A percentile compares a stretch with the other conserved stretches of the same genome.
phyloP scores from a whole-genome alignment of 2,797 vertebrate genomes.

The Merluccius polli region DNA sequence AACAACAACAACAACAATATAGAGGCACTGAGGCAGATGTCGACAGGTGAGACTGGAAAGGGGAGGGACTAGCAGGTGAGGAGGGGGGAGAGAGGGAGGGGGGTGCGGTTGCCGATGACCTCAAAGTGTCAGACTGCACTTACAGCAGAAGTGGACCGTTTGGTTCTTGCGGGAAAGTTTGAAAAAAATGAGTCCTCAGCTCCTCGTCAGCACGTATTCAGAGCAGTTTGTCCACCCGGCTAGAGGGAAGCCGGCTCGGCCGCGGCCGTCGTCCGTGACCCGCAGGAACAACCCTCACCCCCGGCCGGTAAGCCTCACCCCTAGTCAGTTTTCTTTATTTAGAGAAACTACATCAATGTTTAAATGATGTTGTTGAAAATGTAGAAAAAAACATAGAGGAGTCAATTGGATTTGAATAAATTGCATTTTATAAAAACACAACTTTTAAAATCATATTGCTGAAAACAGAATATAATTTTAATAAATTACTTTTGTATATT shows the following conservation, averaged over 20 bases:
- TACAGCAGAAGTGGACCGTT: constrained; percentile 9
- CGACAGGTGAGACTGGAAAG: constrained; percentile 1
- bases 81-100: not conserved
- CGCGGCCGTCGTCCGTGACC: constrained; percentile 70
- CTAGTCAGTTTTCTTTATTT: not conserved
- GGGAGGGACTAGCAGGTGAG: constrained; percentile 56
- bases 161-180: constrained; percentile 7
- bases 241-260: constrained; percentile 37
- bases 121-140: not conserved
- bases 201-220: constrained; percentile 68
- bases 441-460: too few species aligned
- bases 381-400: not conserved
- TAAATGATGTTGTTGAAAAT: not conserved
- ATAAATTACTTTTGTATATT: not conserved
- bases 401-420: not conserved
- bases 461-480: not conserved
- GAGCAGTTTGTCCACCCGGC: constrained; percentile 66
- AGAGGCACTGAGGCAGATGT: not conserved
- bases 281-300: constrained; percentile 79
- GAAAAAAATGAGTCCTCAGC: constrained; percentile 60
- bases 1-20: not conserved
- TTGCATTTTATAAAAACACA: too few species aligned
- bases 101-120: not conserved
- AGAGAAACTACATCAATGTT: too few species aligned
- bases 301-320: constrained; percentile 60